A percentile compares a stretch with the other conserved stretches of the same genome.
phyloP scores from a whole-genome alignment of 2,113 vertebrate species.

The Microcebus griseorufus region DNA sequence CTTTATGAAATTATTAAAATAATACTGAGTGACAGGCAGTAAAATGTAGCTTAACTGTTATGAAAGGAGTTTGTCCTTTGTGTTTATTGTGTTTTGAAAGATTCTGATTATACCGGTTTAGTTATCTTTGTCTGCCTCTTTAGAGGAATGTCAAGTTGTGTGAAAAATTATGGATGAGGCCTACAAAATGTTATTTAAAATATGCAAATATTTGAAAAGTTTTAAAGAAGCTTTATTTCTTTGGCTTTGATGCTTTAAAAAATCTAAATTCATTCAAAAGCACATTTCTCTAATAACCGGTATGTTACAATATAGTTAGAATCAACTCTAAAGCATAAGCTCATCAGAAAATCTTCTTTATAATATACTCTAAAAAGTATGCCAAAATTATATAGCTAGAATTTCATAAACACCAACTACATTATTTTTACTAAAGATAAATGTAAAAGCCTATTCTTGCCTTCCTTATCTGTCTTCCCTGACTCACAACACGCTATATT shows the following conservation, averaged over 20 bases:
- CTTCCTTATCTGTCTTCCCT: slow-evolving; percentile 43
- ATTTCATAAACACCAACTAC: slow-evolving; percentile 70
- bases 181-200: slow-evolving; percentile 11
- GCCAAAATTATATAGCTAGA: slow-evolving; percentile 41
- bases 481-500: slow-evolving; percentile 76
- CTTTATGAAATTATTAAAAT: neutral
- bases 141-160: neutral
- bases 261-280: neutral
- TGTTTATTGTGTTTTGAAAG: neutral
- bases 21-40: neutral
- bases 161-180: neutral
- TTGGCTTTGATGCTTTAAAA: neutral
- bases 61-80: neutral
- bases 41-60: neutral
- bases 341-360: slow-evolving; percentile 43
- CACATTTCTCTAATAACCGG: neutral
- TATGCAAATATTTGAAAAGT: neutral
- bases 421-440: slow-evolving; percentile 82
- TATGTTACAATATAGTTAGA: neutral
- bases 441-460: slow-evolving; percentile 72
- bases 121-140: neutral
- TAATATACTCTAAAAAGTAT: neutral
- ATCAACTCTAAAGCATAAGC: neutral
- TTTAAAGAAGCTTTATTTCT: slow-evolving; percentile 8
- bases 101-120: neutral